phyloP scores from a whole-genome alignment of 2,797 vertebrate genomes.

The Phylloscopus collybita region DNA sequence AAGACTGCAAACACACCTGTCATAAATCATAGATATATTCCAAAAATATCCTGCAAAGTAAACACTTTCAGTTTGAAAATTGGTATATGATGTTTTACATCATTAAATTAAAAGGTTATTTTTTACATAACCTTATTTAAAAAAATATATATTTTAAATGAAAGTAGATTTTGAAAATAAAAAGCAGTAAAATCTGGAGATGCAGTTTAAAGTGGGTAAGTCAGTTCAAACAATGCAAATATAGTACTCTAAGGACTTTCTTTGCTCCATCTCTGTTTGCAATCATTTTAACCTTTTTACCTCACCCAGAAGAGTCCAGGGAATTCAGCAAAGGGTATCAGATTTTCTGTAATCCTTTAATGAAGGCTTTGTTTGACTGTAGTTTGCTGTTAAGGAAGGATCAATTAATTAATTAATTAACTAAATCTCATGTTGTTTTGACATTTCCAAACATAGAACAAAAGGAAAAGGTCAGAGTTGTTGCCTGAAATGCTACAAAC shows the following conservation, averaged over 20 bases:
- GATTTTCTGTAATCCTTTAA: not conserved
- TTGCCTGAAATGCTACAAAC: constrained; percentile 5
- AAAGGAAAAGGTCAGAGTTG: not conserved
- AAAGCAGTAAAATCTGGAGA: not conserved
- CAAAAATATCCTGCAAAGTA: not conserved
- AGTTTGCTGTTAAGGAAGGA: not conserved
- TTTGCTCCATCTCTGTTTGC: not conserved
- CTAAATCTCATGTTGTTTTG: not conserved
- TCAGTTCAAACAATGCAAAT: not conserved
- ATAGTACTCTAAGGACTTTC: not conserved
- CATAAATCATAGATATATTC: not conserved
- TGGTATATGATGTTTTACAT: not conserved
- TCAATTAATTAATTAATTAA: constrained; percentile 24
- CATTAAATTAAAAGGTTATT: not conserved
- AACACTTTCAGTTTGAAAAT: not conserved
- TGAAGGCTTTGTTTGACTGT: not conserved
- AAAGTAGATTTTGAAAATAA: not conserved
- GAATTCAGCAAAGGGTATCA: not conserved
- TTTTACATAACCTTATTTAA: not conserved
- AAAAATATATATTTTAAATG: not conserved
- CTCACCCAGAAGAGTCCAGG: not conserved
- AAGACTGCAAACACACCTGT: not conserved
- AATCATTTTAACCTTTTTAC: not conserved
- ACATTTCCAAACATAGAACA: constrained; percentile 21
- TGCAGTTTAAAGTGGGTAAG: not conserved